Conservation (phyloP, 2,797 vertebrate genomes). For the Triplophysa yarkandensis region DNA sequence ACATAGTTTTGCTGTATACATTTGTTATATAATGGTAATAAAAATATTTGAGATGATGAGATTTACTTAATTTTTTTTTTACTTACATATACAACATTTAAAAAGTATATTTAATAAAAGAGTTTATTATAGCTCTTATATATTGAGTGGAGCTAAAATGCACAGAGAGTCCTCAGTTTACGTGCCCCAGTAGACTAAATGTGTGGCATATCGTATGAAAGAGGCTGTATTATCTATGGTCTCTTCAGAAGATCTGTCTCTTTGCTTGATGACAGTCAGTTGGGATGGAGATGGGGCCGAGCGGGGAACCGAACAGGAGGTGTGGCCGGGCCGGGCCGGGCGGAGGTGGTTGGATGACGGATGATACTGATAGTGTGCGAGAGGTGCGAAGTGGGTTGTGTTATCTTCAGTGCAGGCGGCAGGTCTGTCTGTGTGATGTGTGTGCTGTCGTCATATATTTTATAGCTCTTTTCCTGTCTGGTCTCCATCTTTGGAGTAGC, state of each 20-base stretch:
- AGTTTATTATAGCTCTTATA: neutral
- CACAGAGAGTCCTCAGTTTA: neutral
- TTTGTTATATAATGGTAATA: too few relatives aligned
- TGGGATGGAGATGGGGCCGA: constrained; percentile 48
- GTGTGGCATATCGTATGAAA: neutral
- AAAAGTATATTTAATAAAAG: too few relatives aligned
- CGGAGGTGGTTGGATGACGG: constrained; percentile 75
- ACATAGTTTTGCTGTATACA: too few relatives aligned
- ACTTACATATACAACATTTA: too few relatives aligned
- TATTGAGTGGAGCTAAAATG: neutral
- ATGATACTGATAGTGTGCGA: constrained; percentile 78
- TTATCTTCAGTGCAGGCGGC: constrained; percentile 80
- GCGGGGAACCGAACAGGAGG: constrained; percentile 17
- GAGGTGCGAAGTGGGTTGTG: constrained; percentile 64
- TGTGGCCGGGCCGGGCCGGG: constrained; percentile 34
- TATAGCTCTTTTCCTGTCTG: constrained; percentile 77
- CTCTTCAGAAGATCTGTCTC: constrained; percentile 8
- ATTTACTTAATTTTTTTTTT: too few relatives aligned
- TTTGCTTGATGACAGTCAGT: constrained; percentile 30
- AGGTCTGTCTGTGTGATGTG: constrained; percentile 81
- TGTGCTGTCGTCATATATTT: constrained; percentile 81
- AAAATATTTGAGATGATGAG: too few relatives aligned
- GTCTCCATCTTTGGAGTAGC: constrained; percentile 68
- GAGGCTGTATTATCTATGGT: constrained; percentile 10
- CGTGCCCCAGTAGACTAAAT: constrained; percentile 23